These are phyloP conservation scores for Abrostola tripartita DNA, from an alignment of 2,888 invertebrate genomes.

Conservation along the genomic window DNA sequence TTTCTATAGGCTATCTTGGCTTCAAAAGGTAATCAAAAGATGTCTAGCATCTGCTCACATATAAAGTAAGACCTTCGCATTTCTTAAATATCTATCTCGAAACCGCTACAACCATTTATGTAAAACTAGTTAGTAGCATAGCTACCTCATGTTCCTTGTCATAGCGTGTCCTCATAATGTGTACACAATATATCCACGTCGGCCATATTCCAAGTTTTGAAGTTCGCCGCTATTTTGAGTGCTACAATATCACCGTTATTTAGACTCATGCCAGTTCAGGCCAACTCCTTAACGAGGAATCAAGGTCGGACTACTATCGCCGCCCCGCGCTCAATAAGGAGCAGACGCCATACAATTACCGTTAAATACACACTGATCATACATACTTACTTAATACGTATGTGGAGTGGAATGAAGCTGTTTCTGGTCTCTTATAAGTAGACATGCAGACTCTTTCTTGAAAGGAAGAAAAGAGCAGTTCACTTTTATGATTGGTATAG, in stretches of 20 bases:
- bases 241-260: constrained; percentile 41
- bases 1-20: no score
- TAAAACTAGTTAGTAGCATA: no score
- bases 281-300: constrained; percentile 52
- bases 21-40: no score
- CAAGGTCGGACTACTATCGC: constrained; percentile 56
- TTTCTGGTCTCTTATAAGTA: neutral
- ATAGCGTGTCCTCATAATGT: neutral
- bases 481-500: no score
- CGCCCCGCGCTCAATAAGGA: constrained; percentile 47
- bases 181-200: neutral
- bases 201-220: constrained; percentile 10
- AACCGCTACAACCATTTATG: no score
- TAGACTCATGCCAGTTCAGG: constrained; percentile 44
- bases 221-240: constrained; percentile 35
- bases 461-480: no score
- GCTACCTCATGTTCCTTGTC: no score
- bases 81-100: no score
- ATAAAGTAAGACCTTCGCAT: no score
- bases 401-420: neutral
- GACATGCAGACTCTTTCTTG: neutral
- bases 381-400: constrained; percentile 12
- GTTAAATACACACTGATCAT: constrained; percentile 47
- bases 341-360: constrained; percentile 34
- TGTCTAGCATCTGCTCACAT: no score